Evolutionary conservation across 1,140 invertebrate genomes (phyloP).

Genomic region (Gryon sp.): DNA sequence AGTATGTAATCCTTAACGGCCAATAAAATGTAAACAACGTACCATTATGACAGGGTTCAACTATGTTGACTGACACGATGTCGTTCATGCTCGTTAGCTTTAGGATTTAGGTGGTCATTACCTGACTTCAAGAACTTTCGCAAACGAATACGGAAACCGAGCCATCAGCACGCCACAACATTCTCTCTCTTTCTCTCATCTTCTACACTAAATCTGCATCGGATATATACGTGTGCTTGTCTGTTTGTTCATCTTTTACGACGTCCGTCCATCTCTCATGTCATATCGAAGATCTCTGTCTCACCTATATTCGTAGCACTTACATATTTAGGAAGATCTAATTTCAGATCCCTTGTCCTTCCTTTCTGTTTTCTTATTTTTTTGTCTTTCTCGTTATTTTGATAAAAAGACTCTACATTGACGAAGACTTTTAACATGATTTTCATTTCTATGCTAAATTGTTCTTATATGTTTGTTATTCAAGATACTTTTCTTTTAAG

Average conservation of each 20-base stretch:
- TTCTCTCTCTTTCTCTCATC: conserved; percentile 30
- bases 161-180: conserved; percentile 38
- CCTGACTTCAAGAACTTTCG: conserved; percentile 64
- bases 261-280: conserved; percentile 31
- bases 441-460: no score
- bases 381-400: no score
- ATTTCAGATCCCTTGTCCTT: conserved; percentile 24
- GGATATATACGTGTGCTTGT: conserved; percentile 35
- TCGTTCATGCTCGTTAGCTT: conserved; percentile 66
- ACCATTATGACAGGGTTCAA: conserved; percentile 40
- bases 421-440: no score
- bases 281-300: conserved; percentile 18
- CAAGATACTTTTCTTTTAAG: no score
- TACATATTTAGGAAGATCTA: not conserved
- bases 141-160: conserved; percentile 35
- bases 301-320: conserved; percentile 23
- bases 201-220: conserved; percentile 41
- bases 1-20: not conserved
- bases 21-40: not conserved
- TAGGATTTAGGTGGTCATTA: conserved; percentile 68
- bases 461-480: no score
- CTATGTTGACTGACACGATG: conserved; percentile 43
- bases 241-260: conserved; percentile 31
- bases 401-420: no score
- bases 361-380: no score